These are phyloP conservation scores for Alauda arvensis DNA, from an alignment of 2,797 vertebrate species.

Conservation along the genomic window DNA sequence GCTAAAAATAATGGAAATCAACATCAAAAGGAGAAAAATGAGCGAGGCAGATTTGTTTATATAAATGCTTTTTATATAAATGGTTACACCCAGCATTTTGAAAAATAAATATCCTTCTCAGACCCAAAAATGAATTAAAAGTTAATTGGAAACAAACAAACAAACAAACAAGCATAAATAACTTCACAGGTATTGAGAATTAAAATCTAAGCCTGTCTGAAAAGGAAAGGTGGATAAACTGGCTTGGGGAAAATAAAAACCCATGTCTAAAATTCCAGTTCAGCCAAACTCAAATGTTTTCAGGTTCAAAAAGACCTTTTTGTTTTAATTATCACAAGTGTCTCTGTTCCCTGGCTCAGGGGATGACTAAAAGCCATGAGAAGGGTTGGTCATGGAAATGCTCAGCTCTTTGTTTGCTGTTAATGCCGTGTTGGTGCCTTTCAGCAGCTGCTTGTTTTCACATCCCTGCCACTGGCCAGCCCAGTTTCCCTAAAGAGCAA, in stretches of 20 bases:
- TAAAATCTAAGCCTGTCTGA: conserved; percentile 38
- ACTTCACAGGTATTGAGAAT: conserved; percentile 51
- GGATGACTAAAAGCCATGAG: conserved; percentile 43
- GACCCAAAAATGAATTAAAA: conserved; percentile 38
- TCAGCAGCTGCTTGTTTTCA: background rate
- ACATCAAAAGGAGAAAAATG: conserved; percentile 44
- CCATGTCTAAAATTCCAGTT: conserved; percentile 50
- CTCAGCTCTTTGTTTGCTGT: background rate
- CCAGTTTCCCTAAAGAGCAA: background rate
- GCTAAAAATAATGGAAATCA: conserved; percentile 25
- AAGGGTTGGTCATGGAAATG: conserved; percentile 25
- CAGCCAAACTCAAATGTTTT: conserved; percentile 34
- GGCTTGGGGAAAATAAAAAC: conserved; percentile 29
- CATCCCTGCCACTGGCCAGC: background rate
- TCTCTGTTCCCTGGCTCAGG: conserved; percentile 18
- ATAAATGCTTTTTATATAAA: conserved; percentile 38
- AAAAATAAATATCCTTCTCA: conserved; percentile 40
- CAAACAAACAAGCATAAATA: conserved; percentile 39
- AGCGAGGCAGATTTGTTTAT: conserved; percentile 40
- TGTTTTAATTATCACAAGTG: conserved; percentile 36
- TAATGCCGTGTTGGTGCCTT: background rate
- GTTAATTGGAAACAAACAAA: conserved; percentile 55
- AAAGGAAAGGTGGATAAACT: conserved; percentile 30
- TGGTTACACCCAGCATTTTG: conserved; percentile 39
- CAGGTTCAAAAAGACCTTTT: conserved; percentile 53